Conservation (phyloP, 2,797 vertebrate genomes). For the Buphagus erythrorhynchus region DNA sequence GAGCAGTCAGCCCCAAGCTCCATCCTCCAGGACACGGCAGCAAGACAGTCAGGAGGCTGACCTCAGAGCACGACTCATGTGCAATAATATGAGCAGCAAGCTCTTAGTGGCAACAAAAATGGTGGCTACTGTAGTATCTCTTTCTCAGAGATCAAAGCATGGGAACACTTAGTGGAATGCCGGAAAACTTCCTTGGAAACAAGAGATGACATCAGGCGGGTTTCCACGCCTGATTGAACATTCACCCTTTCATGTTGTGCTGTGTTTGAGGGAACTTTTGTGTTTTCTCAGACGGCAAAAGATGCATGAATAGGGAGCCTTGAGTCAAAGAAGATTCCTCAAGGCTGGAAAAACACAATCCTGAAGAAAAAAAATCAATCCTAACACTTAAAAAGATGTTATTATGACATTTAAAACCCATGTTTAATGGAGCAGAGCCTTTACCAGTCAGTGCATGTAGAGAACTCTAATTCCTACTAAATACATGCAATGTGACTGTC, state of each 20-base stretch:
- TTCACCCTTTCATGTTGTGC: neutral
- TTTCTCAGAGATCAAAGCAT: conserved; percentile 44
- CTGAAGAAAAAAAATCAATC: neutral
- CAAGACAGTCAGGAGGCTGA: neutral
- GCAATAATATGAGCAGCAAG: neutral
- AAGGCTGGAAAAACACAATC: neutral
- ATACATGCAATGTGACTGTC: neutral
- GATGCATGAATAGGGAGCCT: neutral
- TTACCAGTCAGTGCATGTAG: neutral
- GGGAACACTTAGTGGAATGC: neutral
- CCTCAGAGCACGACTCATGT: neutral
- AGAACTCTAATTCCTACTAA: neutral
- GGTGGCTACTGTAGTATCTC: neutral
- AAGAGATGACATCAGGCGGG: neutral
- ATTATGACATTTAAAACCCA: neutral
- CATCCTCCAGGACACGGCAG: neutral
- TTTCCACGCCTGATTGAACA: neutral
- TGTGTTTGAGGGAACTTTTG: neutral
- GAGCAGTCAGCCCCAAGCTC: neutral
- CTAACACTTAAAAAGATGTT: neutral
- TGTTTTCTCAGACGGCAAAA: neutral
- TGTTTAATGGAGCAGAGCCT: neutral
- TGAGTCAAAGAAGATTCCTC: neutral
- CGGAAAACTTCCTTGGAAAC: neutral
- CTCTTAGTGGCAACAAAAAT: neutral